Base-by-base conservation (phyloP, 2,888 invertebrate species). In the Apoda limacodes region DNA sequence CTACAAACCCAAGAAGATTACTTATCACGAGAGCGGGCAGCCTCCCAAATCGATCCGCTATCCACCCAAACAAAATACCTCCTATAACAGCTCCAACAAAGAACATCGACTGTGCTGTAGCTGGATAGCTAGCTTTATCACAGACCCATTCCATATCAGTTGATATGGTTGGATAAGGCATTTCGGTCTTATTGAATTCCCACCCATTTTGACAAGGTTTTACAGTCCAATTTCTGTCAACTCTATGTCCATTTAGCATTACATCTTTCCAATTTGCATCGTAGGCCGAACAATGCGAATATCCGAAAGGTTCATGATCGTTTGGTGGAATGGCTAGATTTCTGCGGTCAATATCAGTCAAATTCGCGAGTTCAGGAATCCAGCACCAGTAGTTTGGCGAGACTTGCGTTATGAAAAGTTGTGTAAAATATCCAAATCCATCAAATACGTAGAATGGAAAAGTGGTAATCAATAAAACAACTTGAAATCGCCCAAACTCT, bases 121-220 rank as follows among this genome's bases (percentile, higher is more conserved):
- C 70, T 49, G 68, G 68, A 32, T 70, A 61, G 39, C 66, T 69
- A 19, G 50, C 44, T 35, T 42, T 59, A 2, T 71, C 62, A 35
- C 71, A 72, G 4, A 71, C 69, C 70, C 72, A 72, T 22, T 59
- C 64, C 37, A 64, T 34, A 39, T 71, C 69, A 35, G 60, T 71
- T 3, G 59, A 46, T 25, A 69, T 63, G 4, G 71, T 72, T 2
- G 60, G 52, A 35, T 71, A 71, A 1, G 71, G 62, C 45, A 72
- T 65, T 47, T 71, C 69, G 5, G 60, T 57, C 31, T 44, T 57
- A 30, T 72, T 61, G 20, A 66, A 72, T 40, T 72, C 72, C 70
- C 70, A 72, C 33, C 72, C 69, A 40, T 57, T 25, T 44, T 52
- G 49, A 40, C 70, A 72, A 1, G 51, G 23, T n/a, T 50, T 40